These are phyloP conservation scores for Lasioglossum oenotherae DNA, from an alignment of 2,888 invertebrate genomes.

Conservation along the genomic window DNA sequence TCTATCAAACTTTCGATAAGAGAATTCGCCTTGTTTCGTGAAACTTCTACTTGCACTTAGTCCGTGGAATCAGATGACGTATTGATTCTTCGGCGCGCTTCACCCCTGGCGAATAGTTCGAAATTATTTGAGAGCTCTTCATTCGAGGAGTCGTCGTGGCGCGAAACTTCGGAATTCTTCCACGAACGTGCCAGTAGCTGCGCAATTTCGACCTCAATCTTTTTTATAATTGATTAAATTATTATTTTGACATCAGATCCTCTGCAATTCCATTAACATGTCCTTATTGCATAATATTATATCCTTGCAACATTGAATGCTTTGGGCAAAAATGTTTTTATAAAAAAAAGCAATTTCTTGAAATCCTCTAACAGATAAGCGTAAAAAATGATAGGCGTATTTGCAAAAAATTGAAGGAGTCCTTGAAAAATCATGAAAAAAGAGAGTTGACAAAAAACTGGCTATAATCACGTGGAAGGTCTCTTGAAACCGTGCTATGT, in stretches of 20 bases:
- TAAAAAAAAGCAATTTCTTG: too few species aligned
- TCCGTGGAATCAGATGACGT: constrained; percentile 52
- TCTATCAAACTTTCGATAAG: constrained; percentile 72
- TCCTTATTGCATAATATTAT: not conserved
- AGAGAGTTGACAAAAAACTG: too few species aligned
- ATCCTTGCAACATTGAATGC: too few species aligned
- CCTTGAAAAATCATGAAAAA: too few species aligned
- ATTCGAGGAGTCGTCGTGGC: not conserved
- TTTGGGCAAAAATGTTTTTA: too few species aligned
- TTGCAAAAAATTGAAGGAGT: too few species aligned
- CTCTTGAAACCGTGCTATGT: too few species aligned
- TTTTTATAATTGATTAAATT: not conserved
- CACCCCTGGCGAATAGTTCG: constrained; percentile 3
- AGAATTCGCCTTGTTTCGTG: constrained; percentile 64
- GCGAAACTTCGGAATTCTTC: not conserved
- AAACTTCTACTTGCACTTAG: constrained; percentile 51
- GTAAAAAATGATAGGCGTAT: too few species aligned
- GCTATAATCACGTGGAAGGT: too few species aligned
- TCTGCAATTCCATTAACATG: not conserved
- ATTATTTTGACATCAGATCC: not conserved
- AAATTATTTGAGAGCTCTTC: constrained; percentile 12
- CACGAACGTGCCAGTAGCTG: not conserved
- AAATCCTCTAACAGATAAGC: too few species aligned
- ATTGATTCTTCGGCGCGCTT: constrained; percentile 40
- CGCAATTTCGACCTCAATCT: not conserved